phyloP scores from a whole-genome alignment of 2,113 vertebrate genomes.

The Sorex fumeus region DNA sequence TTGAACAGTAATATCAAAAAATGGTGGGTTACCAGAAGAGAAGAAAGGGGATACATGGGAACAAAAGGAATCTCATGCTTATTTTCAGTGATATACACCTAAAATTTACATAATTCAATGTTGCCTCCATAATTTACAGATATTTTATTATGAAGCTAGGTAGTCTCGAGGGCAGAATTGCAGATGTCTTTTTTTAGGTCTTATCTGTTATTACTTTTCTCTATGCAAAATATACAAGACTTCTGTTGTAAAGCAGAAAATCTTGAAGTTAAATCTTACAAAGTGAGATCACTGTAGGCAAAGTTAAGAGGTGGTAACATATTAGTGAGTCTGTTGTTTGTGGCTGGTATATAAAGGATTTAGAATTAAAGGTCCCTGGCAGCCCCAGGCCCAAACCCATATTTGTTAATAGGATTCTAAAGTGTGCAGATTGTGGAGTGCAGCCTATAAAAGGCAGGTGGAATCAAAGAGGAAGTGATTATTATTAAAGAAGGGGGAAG shows the following conservation, averaged over 20 bases:
- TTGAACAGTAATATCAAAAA: too few species aligned
- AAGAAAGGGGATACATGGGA: too few species aligned
- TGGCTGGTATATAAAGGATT: constrained; percentile 10
- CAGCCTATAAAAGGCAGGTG: constrained; percentile 8
- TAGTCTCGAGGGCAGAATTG: constrained; percentile 22
- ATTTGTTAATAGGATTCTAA: constrained; percentile 16
- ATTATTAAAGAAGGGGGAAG: background rate
- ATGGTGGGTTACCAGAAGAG: too few species aligned
- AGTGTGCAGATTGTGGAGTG: background rate
- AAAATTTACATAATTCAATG: too few species aligned
- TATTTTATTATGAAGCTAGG: background rate
- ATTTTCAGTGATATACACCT: too few species aligned
- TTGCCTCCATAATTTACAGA: too few species aligned
- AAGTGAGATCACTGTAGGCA: background rate
- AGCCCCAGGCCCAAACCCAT: background rate
- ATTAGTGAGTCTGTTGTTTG: background rate
- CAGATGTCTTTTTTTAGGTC: background rate
- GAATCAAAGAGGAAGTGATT: constrained; percentile 27
- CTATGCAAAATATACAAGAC: background rate
- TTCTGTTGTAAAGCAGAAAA: background rate
- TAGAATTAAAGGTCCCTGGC: background rate
- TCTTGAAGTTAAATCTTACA: constrained; percentile 9
- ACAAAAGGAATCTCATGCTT: too few species aligned
- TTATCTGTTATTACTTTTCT: constrained; percentile 43
- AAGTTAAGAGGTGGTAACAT: background rate